Conservation (phyloP, 2,113 vertebrate genomes). For the Osmerus eperlanus region DNA sequence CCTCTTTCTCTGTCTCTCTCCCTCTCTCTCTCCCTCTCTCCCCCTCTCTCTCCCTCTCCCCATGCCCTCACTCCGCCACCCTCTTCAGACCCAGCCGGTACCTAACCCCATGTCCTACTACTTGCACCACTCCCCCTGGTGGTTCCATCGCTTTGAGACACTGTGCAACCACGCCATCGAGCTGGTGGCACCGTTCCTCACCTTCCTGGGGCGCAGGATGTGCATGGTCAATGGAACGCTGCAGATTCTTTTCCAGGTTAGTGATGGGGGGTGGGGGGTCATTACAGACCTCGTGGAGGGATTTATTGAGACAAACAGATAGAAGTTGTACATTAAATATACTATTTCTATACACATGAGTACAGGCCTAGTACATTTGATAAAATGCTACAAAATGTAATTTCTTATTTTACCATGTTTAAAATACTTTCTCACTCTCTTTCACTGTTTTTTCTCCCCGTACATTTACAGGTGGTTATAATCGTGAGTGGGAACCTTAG, state of each 20-base stretch:
- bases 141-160: constrained; percentile 86
- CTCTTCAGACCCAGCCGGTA: constrained; percentile 87
- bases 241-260: constrained; percentile 94
- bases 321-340: too few relatives aligned
- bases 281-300: too few relatives aligned
- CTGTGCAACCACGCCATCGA: constrained; percentile 87
- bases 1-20: background rate
- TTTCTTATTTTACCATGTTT: background rate
- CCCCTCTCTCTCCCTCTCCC: background rate
- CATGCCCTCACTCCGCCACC: too few relatives aligned
- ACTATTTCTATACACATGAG: too few relatives aligned
- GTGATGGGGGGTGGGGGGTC: background rate
- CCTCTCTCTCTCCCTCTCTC: background rate
- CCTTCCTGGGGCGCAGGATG: constrained; percentile 84
- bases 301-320: too few relatives aligned
- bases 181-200: constrained; percentile 84
- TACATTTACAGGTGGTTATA: constrained; percentile 72
- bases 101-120: constrained; percentile 90
- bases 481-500: constrained; percentile 93
- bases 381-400: too few relatives aligned
- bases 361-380: too few relatives aligned
- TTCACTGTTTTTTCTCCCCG: background rate
- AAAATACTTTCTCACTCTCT: background rate
- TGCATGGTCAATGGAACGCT: constrained; percentile 75
- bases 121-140: constrained; percentile 85